Conservation (phyloP, 1,140 invertebrate species). For the Hypothenemus hampei region DNA sequence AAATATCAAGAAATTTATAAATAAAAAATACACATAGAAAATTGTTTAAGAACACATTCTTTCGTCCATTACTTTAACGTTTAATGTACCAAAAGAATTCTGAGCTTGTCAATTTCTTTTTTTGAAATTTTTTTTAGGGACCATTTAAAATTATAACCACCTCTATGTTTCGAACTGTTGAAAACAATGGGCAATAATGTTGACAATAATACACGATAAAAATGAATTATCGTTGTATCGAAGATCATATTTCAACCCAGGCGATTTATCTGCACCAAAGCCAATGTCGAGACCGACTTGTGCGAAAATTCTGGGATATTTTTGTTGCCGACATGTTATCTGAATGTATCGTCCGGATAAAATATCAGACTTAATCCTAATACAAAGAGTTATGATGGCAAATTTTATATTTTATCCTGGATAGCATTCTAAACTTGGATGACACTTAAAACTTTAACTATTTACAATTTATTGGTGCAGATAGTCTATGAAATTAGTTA, state of each 20-base stretch:
- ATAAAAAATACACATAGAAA: too few relatives aligned
- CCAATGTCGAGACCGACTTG: not conserved
- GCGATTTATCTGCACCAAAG: conserved; percentile 16
- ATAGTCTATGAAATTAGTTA: not conserved
- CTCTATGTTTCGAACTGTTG: conserved; percentile 17
- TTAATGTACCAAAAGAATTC: too few relatives aligned
- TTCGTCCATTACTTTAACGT: too few relatives aligned
- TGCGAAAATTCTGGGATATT: too few relatives aligned
- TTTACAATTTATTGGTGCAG: conserved; percentile 14
- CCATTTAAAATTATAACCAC: conserved; percentile 20
- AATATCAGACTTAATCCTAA: not conserved
- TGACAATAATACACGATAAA: conserved; percentile 27
- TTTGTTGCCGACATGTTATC: not conserved
- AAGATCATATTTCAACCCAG: conserved; percentile 11
- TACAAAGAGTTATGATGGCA: not conserved
- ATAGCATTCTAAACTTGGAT: too few relatives aligned
- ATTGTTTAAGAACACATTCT: too few relatives aligned
- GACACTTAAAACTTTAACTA: too few relatives aligned
- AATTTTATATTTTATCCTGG: too few relatives aligned
- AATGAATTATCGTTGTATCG: conserved; percentile 25
- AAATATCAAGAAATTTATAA: too few relatives aligned
- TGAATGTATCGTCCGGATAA: not conserved
- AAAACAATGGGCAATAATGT: conserved; percentile 28
- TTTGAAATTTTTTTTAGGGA: conserved; percentile 12
- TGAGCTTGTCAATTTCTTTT: too few relatives aligned